phyloP scores from a whole-genome alignment of 2,797 vertebrate genomes.

The Chromobotia macracanthus region DNA sequence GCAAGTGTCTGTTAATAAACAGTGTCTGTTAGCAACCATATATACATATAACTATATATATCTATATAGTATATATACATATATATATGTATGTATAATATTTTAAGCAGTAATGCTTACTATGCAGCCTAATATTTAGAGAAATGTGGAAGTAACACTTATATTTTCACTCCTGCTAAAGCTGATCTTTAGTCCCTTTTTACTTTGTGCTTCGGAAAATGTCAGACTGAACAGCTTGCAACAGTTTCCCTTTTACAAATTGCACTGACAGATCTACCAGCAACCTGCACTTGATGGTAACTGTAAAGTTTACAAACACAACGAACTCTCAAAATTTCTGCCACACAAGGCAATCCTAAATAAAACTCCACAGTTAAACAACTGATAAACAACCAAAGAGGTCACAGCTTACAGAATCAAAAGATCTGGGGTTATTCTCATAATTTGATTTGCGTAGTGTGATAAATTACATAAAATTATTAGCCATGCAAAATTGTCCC shows the following conservation, averaged over 20 bases:
- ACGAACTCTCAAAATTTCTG: background rate
- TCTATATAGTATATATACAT: too few relatives aligned
- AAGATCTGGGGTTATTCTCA: too few relatives aligned
- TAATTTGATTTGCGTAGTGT: background rate
- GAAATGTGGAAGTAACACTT: background rate
- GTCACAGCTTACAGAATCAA: too few relatives aligned
- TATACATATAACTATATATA: background rate
- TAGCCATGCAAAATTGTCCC: conserved; percentile 16
- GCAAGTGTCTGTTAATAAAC: background rate
- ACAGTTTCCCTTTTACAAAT: background rate
- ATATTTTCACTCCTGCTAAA: background rate
- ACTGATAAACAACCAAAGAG: too few relatives aligned
- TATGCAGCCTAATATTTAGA: too few relatives aligned
- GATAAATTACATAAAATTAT: conserved; percentile 5
- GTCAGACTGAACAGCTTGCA: too few relatives aligned
- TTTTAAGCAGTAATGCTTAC: background rate
- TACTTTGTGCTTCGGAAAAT: background rate
- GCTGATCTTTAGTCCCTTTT: background rate
- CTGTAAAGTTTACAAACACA: conserved; percentile 3
- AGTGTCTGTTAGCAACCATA: background rate
- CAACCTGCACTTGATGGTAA: background rate
- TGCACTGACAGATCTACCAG: background rate
- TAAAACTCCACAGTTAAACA: too few relatives aligned
- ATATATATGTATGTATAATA: background rate
- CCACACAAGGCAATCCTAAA: background rate